These are phyloP conservation scores for Lasius platythorax DNA, from an alignment of 2,888 invertebrate genomes.

Conservation along the genomic window DNA sequence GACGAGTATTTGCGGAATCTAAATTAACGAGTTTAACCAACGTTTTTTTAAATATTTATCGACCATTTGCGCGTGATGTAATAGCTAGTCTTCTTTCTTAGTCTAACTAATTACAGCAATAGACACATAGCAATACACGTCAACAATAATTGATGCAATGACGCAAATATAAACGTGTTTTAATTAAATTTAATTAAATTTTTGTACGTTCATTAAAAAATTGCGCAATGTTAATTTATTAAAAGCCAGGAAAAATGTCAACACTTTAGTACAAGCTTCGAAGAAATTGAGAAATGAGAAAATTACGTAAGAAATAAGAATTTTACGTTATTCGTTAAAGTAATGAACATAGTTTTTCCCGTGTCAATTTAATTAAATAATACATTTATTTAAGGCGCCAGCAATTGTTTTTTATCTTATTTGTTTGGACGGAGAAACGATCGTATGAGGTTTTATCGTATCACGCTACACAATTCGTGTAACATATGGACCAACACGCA, in stretches of 20 bases:
- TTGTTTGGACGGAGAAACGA: not conserved
- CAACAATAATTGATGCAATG: not conserved
- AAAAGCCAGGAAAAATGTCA: not conserved
- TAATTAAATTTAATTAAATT: not conserved
- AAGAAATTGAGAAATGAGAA: not conserved
- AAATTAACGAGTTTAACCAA: not conserved
- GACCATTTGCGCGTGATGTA: not conserved
- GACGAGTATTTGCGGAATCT: constrained; percentile 2
- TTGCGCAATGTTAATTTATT: not conserved
- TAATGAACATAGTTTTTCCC: no score
- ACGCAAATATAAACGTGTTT: not conserved
- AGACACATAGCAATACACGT: not conserved
- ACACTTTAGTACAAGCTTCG: not conserved
- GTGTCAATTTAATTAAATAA: not conserved
- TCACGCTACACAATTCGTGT: constrained; percentile 40
- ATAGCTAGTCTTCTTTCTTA: not conserved
- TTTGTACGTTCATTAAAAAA: not conserved
- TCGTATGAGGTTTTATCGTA: not conserved
- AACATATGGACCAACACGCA: constrained; percentile 21
- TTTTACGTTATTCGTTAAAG: not conserved
- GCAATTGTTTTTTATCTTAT: not conserved
- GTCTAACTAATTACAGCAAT: not conserved
- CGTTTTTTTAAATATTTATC: not conserved
- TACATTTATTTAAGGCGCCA: not conserved
- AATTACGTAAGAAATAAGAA: not conserved